Evolutionary conservation across 2,888 invertebrate species (phyloP), one percentile per base, ranked within the genome.

Genomic region (Perdita meconis): DNA sequence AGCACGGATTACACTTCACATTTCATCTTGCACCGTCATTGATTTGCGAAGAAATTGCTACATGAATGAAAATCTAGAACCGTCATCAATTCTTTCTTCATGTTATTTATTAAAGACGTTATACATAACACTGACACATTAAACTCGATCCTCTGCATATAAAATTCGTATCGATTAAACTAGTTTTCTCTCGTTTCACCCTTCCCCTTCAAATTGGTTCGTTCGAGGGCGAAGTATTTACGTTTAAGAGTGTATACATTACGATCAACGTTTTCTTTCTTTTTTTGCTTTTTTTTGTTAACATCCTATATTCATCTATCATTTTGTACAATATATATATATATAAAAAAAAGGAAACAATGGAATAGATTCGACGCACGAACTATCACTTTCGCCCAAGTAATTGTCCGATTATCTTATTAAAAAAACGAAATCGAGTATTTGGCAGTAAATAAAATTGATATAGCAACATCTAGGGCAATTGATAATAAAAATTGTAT

Each of bases 81-180:
- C 47, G 64, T 44, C 40, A 59, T 72, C 22, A 10, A 42, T 36
- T 47, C 74, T 59, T 73, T 51, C 57, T 47, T 66, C 78, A 59
- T 42, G 57, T 67, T 38, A 44, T 75, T 64, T 71, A 78, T 78
- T 70, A 78, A 78, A 78, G 71, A 63, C 71, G 53, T 78, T 67
- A 78, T 64, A 78, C 78, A 71, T 78, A 78, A 78, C 78, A 78
- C 57, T 71, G 63, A 78, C 78, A 78, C 71, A 78, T 56, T 53
- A 66, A 78, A 67, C 53, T 78, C 78, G 78, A 67, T 30, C 47
- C 55, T 75, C 74, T 65, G 38, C 64, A 73, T 75, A 75, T 60
- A 75, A 75, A 75, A 74, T 73, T 75, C 75, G 59, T 75, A 75
- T 42, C 40, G 59, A 64, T 64, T 65, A 73, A 74, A 70, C 73